Base-by-base conservation (phyloP, 2,113 vertebrate species). In the Sinocyclocheilus maitianheensis region DNA sequence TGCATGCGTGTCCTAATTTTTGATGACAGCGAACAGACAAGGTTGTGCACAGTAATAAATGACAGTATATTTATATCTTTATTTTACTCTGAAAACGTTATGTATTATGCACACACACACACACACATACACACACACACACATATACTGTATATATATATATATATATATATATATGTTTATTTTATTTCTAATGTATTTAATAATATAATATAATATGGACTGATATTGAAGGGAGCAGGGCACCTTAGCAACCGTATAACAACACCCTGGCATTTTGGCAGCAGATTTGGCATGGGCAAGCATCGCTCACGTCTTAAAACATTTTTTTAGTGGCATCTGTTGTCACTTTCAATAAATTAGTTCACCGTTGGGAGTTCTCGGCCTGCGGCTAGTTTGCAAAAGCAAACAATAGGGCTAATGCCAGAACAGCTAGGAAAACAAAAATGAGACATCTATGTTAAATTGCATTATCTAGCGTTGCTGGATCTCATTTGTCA, bases 361-460 rank as follows among this genome's bases (percentile, higher is more conserved):
- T 46, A 75, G 72, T 75, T 75, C 72, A 48, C 72, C 43, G 40
- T 48, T 46, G 20, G 72, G 72, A 75, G 72, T 75, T 48, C 72
- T 75, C 72, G 1, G 12, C 43, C 72, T 60, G 77, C 10, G n/a
- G 51, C 26, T 80, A 82, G 55, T 55, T 79, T 13, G 77, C 69
- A 1, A 89, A 37, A 63, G 85, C 90, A 74, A 91, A 89, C 24
- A 91, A 77, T 40, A 91, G 84, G 20, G 88, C 83, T 0, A 92
- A 84, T 20, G 85, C 82, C 0, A 85, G 14, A 11, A 89, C 83
- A 13, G 77, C 81, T 4, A 86, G 43, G 79, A 87, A 89, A 30
- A 90, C 53, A 11, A 76, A 71, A 67, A 92, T 40, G 6, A 92
- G 87, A 75, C 82, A 91, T 82, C 85, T 87, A 26, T 0, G 81